A percentile compares a stretch with the other conserved stretches of the same genome.
phyloP scores from a whole-genome alignment of 1,140 invertebrate genomes.

The Cryptotermes secundus region DNA sequence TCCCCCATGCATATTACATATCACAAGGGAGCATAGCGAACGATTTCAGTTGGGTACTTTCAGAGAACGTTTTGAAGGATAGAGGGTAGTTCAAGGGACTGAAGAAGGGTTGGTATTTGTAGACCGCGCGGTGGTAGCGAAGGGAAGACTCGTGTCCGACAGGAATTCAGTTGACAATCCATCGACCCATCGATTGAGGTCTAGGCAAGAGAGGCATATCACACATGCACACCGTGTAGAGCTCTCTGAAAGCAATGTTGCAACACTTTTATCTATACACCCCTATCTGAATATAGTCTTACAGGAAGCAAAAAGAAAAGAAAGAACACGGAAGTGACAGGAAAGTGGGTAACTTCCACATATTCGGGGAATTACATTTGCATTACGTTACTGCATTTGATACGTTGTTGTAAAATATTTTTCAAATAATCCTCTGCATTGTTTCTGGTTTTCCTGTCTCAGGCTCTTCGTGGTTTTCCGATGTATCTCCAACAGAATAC shows the following conservation, averaged over 20 bases:
- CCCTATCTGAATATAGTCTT: too few species aligned
- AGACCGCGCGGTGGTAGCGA: not conserved
- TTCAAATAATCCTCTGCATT: too few species aligned
- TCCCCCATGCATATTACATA: not conserved
- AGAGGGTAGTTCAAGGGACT: not conserved
- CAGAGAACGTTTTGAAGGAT: not conserved
- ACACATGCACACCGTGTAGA: not conserved
- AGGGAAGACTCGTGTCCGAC: not conserved
- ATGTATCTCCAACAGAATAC: too few species aligned
- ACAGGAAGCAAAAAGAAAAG: too few species aligned
- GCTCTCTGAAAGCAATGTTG: not conserved
- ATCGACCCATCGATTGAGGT: conserved; percentile 5
- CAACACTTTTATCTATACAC: not conserved
- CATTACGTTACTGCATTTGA: too few species aligned
- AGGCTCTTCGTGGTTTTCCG: too few species aligned
- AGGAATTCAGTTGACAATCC: conserved; percentile 4
- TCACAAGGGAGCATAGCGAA: not conserved
- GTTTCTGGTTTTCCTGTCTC: too few species aligned
- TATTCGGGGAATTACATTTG: too few species aligned
- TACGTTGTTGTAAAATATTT: too few species aligned
- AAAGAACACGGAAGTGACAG: too few species aligned
- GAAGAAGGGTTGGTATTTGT: not conserved
- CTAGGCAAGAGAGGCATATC: not conserved
- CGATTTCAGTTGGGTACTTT: not conserved
- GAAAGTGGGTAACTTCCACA: too few species aligned